Base-by-base conservation (phyloP, 2,888 invertebrate species). In the Germaria angustata region DNA sequence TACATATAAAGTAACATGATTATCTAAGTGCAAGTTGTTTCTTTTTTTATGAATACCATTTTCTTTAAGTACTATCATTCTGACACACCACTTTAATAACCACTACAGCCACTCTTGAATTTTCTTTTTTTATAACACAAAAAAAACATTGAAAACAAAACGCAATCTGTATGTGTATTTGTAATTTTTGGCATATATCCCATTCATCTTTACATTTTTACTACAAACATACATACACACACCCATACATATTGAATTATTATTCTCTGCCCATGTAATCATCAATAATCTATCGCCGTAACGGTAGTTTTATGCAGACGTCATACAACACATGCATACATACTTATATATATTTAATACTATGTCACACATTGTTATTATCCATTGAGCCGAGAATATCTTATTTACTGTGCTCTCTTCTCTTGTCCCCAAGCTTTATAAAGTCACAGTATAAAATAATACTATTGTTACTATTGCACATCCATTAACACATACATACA, bases 131-230 rank as follows among this genome's bases (percentile, higher is more conserved):
- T 46, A 1, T 24, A 24, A n/a, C 22, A 22, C 46, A 66, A 36
- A 20, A 57, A 7, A 57, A 22, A n/a, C 5, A 32, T 46, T 11
- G n/a, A 53, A 63, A 63, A 46, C n/a, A 28, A 49, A 76, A 36
- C 75, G 46, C 24, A 51, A 9, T 51, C 46, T n/a, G n/a, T 49
- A 39, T 32, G 34, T 65, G 22, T 44, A 59, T 44, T 36, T 69
- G 24, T 32, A 53, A 59, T 57, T 71, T 69, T 71, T 71, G 78
- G 55, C 78, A 65, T 71, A 65, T 49, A 78, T 65, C 13, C 71
- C 46, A 71, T 71, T 76, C 59, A 59, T 76, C 34, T 53, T 15
- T 44, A 44, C 34, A 46, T 66, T 34, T 46, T 34, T 71, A 55
- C 34, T 66, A 51, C 55, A 44, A 20, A 49, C 11, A 4, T 13